These are phyloP conservation scores for Etheostoma perlongum DNA, from an alignment of 2,797 vertebrate species.

Conservation along the genomic window DNA sequence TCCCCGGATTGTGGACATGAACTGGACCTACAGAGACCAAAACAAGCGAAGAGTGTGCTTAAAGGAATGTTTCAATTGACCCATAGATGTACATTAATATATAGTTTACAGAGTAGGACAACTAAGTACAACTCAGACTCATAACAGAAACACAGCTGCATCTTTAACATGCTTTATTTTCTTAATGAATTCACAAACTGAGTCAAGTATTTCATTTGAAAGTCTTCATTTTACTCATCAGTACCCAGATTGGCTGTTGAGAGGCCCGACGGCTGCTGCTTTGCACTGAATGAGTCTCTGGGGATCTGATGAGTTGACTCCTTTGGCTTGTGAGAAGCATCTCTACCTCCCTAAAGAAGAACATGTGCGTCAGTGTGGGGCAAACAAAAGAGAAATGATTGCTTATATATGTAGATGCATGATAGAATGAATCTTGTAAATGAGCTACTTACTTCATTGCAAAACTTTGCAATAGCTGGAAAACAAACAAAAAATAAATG, in stretches of 20 bases:
- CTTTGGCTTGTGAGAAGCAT: conserved; percentile 42
- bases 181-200: conserved; percentile 11
- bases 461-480: conserved; percentile 70
- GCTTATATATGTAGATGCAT: not conserved
- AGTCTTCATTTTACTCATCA: conserved; percentile 54
- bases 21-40: conserved; percentile 75
- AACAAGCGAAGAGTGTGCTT: not conserved
- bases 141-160: conserved; percentile 38
- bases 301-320: conserved; percentile 57
- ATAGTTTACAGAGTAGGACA: not conserved
- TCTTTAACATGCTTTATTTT: conserved; percentile 18
- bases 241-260: conserved; percentile 73
- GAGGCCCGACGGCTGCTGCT: conserved; percentile 57
- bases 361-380: not conserved
- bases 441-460: conserved; percentile 53
- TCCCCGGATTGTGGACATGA: conserved; percentile 82
- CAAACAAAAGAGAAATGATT: conserved; percentile 4
- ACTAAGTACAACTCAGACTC: conserved; percentile 19
- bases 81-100: not conserved
- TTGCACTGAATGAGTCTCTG: conserved; percentile 61
- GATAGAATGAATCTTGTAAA: not conserved
- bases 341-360: conserved; percentile 53
- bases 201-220: conserved; percentile 42
- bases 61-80: conserved; percentile 10
- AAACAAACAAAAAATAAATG: conserved; percentile 41